Evolutionary conservation across 2,113 vertebrate species (phyloP), one percentile per base, ranked within the genome.

Genomic region (Baryphthengus martii): DNA sequence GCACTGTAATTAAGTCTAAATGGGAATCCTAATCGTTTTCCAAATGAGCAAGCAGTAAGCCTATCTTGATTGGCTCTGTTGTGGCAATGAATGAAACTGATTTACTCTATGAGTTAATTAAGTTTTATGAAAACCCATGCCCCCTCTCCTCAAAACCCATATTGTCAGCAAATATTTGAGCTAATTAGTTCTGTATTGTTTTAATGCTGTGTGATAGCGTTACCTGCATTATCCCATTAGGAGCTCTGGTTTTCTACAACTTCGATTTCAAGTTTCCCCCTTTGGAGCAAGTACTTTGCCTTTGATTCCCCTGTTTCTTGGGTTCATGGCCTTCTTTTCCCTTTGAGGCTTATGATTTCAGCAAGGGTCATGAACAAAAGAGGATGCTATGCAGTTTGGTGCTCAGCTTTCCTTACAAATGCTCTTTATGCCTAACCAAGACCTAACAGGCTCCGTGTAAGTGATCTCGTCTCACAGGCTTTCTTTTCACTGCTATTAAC

Each of bases 1-100:
- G 97, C 97, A 96, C 97, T 97, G 94, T 97, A 97, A 98, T 98
- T 98, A 98, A 98, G 91, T 95, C 92, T 97, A 97, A 98, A 97
- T 97, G 93, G 97, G 95, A 98, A 97, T 90, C 95, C 93, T 96
- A 96, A 96, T 97, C 81, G 44, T 97, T 97, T 97, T 97, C 97
- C 96, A 98, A 98, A 98, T 97, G 97, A 98, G 96, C 95, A 97
- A 98, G 97, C 92, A 97, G 86, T 89, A 83, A 97, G 94, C 78
- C 91, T 75, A 89, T 63, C 88, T 91, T 94, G 96, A 96, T 97
- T 98, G 96, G 94, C 92, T 97, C 68, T 55, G 81, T 92, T 94
- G 68, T 93, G 93, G 75, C 88, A 94, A 96, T 94, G 96, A 97
- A 94, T 89, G 92, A 97, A 97, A 95, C 89, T 93, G 93, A 98